Conservation (phyloP, 2,888 invertebrate genomes). For the Phytoseiulus persimilis region DNA sequence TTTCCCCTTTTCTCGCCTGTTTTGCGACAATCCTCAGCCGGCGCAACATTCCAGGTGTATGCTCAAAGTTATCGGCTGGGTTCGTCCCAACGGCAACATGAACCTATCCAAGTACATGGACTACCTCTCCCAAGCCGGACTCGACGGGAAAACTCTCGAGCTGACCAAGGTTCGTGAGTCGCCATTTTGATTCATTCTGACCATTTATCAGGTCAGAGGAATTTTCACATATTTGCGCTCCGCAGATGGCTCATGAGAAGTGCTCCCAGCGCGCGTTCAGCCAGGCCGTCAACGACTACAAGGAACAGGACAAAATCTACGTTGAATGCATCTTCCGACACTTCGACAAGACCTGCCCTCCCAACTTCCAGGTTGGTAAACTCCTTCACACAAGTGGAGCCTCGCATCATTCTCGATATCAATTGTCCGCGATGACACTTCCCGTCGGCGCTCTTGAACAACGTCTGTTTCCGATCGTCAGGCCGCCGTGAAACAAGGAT, state of each 20-base stretch:
- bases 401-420: too few species aligned
- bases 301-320: constrained; percentile 34
- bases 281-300: constrained; percentile 11
- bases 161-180: neutral
- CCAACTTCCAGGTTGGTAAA: constrained; percentile 20
- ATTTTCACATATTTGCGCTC: neutral
- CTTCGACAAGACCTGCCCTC: constrained; percentile 32
- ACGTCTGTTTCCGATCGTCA: neutral
- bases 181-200: neutral
- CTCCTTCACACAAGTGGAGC: neutral
- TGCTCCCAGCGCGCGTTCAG: constrained; percentile 6
- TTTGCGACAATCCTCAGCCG: neutral
- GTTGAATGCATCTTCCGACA: constrained; percentile 36
- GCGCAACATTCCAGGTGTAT: neutral
- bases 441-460: too few species aligned
- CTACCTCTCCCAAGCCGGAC: constrained; percentile 33
- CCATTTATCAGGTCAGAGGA: too few species aligned
- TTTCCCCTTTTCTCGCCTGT: neutral
- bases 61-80: constrained; percentile 30
- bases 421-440: too few species aligned
- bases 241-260: constrained; percentile 19
- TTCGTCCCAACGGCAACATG: constrained; percentile 31
- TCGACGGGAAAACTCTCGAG: constrained; percentile 29
- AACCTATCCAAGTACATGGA: constrained; percentile 32
- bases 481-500: constrained; percentile 32